Evolutionary conservation across 1,140 invertebrate genomes (phyloP).

Genomic region (Drosophila erecta): DNA sequence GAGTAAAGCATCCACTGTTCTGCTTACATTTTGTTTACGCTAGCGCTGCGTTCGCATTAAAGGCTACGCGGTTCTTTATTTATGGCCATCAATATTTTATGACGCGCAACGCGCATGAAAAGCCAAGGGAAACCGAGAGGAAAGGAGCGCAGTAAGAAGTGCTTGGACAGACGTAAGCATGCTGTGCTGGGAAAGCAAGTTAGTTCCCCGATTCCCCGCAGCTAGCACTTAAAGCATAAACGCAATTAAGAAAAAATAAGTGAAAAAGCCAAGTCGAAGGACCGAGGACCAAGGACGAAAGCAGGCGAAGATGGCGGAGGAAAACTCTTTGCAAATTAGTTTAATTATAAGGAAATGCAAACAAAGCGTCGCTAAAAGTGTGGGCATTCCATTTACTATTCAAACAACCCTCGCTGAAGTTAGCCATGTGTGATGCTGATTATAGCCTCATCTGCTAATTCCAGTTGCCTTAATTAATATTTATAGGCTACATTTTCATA

Average conservation of each 20-base stretch:
- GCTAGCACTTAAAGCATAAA: conserved; percentile 36
- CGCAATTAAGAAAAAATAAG: conserved; percentile 41
- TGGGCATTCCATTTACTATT: conserved; percentile 19
- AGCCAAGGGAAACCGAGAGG: conserved; percentile 7
- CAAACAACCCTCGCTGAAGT: background rate
- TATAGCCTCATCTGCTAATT: conserved; percentile 17
- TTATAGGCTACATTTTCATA: conserved; percentile 8
- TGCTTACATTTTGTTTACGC: conserved; percentile 49
- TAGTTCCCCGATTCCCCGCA: conserved; percentile 2
- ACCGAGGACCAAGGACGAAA: conserved; percentile 10
- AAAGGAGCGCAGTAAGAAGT: conserved; percentile 6
- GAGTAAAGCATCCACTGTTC: conserved; percentile 39
- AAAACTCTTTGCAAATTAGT: conserved; percentile 35
- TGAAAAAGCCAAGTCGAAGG: conserved; percentile 39
- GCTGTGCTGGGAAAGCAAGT: conserved; percentile 21
- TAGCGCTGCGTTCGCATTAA: conserved; percentile 52
- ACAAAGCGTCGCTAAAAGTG: conserved; percentile 9
- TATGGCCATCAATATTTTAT: conserved; percentile 76
- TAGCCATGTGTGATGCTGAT: conserved; percentile 24
- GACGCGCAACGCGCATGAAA: conserved; percentile 57
- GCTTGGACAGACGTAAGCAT: conserved; percentile 34
- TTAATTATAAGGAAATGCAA: conserved; percentile 39
- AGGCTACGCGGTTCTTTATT: conserved; percentile 67
- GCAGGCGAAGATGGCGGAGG: background rate
- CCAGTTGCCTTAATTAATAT: conserved; percentile 31